phyloP scores from a whole-genome alignment of 2,888 invertebrate species.

The Adela reaumurella region DNA sequence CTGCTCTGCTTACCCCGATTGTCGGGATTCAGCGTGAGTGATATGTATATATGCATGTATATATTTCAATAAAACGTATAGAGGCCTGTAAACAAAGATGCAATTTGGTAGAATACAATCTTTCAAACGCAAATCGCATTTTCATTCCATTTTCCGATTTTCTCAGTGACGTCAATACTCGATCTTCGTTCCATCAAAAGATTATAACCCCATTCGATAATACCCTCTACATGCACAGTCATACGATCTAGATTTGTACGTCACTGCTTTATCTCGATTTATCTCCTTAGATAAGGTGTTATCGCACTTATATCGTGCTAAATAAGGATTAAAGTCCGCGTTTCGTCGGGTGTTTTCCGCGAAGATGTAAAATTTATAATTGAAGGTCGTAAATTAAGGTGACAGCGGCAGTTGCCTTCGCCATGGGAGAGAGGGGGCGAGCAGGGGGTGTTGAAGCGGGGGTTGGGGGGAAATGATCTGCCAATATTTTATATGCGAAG shows the following conservation, averaged over 20 bases:
- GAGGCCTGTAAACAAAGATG: too few relatives aligned
- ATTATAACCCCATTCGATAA: background rate
- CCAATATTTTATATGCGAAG: constrained; percentile 49
- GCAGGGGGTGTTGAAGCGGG: constrained; percentile 6
- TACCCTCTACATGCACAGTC: background rate
- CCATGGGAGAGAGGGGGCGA: constrained; percentile 18
- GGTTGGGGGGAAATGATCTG: constrained; percentile 22
- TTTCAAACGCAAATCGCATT: background rate
- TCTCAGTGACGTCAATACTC: background rate
- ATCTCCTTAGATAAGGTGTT: background rate
- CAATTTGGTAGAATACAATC: background rate
- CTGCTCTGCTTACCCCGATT: too few relatives aligned
- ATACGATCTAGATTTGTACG: background rate
- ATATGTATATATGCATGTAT: too few relatives aligned
- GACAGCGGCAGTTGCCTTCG: constrained; percentile 55
- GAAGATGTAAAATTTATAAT: constrained; percentile 37
- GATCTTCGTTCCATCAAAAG: background rate
- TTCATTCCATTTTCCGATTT: background rate
- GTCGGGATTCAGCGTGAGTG: too few relatives aligned
- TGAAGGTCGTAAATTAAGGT: constrained; percentile 57
- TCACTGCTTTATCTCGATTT: background rate
- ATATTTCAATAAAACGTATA: too few relatives aligned
- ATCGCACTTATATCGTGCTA: background rate
- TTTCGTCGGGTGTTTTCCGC: background rate
- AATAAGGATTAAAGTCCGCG: background rate